phyloP scores from a whole-genome alignment of 2,888 invertebrate species.

The Coremacera marginata region DNA sequence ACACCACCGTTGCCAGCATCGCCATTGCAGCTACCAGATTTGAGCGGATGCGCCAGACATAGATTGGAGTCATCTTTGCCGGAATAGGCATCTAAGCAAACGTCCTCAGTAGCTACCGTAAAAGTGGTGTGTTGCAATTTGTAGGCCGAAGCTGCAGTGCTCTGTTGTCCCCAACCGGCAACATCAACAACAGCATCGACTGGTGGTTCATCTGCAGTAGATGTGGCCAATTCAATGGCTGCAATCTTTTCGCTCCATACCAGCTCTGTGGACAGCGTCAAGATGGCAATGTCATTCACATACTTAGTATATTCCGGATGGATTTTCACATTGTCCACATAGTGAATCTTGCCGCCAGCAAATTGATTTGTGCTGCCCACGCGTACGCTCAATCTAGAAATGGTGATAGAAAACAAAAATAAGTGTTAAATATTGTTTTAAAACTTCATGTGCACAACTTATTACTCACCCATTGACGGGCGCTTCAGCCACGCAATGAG shows the following conservation, averaged over 20 bases:
- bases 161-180: constrained; percentile 65
- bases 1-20: constrained; percentile 64
- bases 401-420: neutral
- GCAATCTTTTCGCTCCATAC: constrained; percentile 53
- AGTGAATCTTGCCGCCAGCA: constrained; percentile 58
- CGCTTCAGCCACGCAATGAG: constrained; percentile 58
- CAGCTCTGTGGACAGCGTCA: constrained; percentile 53
- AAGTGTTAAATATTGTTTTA: neutral
- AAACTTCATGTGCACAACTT: neutral
- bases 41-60: constrained; percentile 57
- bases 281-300: constrained; percentile 61
- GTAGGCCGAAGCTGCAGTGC: constrained; percentile 49
- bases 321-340: constrained; percentile 49
- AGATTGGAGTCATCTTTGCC: constrained; percentile 50
- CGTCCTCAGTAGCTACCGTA: constrained; percentile 46
- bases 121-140: constrained; percentile 55
- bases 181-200: constrained; percentile 53
- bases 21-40: constrained; percentile 63
- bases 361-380: constrained; percentile 66
- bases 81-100: constrained; percentile 55
- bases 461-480: constrained; percentile 27
- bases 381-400: constrained; percentile 53
- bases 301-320: constrained; percentile 55
- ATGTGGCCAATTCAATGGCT: constrained; percentile 51
- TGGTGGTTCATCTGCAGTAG: constrained; percentile 47